Percentiles rank a stretch among this genome's conserved stretches.
Conservation (phyloP, 2,888 invertebrate genomes). For the Lepidochrysops patricia region DNA sequence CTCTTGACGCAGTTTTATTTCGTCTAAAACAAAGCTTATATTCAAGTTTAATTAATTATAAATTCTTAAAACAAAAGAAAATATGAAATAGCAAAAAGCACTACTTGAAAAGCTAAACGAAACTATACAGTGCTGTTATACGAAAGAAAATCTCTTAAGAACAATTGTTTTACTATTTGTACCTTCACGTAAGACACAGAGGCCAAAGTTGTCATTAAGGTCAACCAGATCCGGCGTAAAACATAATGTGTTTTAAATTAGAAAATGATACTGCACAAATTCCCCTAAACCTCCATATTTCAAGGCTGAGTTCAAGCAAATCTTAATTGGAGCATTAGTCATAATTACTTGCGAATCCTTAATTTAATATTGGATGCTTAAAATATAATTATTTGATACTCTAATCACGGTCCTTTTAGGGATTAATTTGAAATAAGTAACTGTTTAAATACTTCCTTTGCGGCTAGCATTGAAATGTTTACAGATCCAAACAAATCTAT, state of each 20-base stretch:
- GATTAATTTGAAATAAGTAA: no score
- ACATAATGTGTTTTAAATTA: background rate
- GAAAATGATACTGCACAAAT: background rate
- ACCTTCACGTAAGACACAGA: constrained; percentile 30
- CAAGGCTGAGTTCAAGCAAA: background rate
- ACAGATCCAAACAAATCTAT: background rate
- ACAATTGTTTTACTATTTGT: background rate
- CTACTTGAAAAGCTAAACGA: no score
- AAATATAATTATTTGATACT: no score
- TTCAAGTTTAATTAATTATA: background rate
- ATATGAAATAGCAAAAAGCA: background rate
- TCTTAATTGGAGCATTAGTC: background rate
- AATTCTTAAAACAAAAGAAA: background rate
- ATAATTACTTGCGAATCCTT: background rate
- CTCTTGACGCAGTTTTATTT: background rate
- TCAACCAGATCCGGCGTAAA: constrained; percentile 37
- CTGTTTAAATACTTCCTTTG: background rate
- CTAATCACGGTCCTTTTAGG: no score
- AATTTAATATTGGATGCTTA: background rate
- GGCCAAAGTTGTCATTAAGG: constrained; percentile 58
- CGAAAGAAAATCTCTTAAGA: no score
- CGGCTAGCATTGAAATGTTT: background rate
- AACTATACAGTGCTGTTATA: no score
- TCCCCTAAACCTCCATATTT: background rate
- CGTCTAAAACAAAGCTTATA: background rate